Conservation (phyloP, 2,113 vertebrate species). For the Anoura caudifer region DNA sequence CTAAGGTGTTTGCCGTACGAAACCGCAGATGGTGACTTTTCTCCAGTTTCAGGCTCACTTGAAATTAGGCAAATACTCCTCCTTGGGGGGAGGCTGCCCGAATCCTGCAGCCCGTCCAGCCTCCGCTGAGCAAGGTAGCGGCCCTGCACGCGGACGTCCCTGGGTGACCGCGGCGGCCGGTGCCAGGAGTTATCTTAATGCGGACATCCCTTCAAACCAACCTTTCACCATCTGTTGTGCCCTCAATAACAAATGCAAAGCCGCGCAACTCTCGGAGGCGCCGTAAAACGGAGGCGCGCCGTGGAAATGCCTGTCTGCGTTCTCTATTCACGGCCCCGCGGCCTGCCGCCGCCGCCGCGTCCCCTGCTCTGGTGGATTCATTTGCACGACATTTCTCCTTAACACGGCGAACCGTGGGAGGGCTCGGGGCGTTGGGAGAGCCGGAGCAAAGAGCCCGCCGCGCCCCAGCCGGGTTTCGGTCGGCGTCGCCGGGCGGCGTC, state of each 20-base stretch:
- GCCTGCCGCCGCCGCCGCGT: neutral
- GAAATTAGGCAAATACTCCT: neutral
- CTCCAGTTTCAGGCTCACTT: neutral
- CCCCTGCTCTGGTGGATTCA: slow-evolving; percentile 27
- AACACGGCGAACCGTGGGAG: slow-evolving; percentile 40
- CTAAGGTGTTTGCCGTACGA: neutral
- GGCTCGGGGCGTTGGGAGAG: neutral
- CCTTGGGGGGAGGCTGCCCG: neutral
- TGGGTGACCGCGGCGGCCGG: neutral
- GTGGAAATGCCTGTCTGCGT: neutral
- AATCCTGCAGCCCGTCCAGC: neutral
- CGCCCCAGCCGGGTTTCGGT: slow-evolving; percentile 17
- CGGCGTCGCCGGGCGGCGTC: slow-evolving; percentile 27
- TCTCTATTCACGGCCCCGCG: slow-evolving; percentile 32
- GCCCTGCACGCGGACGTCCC: slow-evolving; percentile 34
- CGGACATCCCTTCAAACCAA: slow-evolving; percentile 60
- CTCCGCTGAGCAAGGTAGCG: slow-evolving; percentile 20
- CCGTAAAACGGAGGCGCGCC: neutral
- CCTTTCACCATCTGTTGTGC: slow-evolving; percentile 72
- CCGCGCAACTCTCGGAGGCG: neutral
- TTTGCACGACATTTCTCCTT: slow-evolving; percentile 44
- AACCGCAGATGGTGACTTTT: neutral
- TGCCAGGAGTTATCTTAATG: slow-evolving; percentile 56
- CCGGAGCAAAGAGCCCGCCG: neutral
- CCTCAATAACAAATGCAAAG: slow-evolving; percentile 53